Evolutionary conservation across 2,888 invertebrate species (phyloP), one percentile per base, ranked within the genome.

Genomic region (Branchellion lobata): DNA sequence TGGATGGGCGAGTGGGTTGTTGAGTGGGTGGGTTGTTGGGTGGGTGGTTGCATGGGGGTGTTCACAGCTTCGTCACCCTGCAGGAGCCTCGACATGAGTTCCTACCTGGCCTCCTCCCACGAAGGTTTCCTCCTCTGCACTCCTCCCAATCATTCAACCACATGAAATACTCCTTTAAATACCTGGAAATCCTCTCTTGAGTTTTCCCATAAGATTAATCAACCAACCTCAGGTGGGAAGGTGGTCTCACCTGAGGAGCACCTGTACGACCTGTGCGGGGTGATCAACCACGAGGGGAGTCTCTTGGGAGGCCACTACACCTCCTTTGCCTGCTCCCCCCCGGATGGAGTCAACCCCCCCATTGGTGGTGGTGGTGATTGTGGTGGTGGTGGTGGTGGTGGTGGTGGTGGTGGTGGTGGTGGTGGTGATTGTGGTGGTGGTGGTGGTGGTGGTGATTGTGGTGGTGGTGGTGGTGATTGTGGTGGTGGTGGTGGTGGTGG

Each of bases 271-370:
- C 85, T 90, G 80, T 89, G 88, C 82, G 89, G 88, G 14, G 89
- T 89, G 1, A 87, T 90, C 68, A 89, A 89, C 84, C 89, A 89
- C 83, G 86, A 87, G 80, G 89, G 87, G 69, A 88, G 86, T 74
- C 87, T 88, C 72, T 84, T 87, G 75, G 89, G 89, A 14, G 90
- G 90, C 21, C 90, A 90, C 83, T 90, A 90, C 84, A 88, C 89
- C 8, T 85, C 89, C 0, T 88, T 85, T 83, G 89, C 88, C 1
- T 84, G 88, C 24, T 86, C 88, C 72, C 85, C 87, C 24, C 86
- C 87, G 65, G 81, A 81, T 40, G 82, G 82, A n/a, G 85, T 86
- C 77, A 83, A 84, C 1, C 83, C 84, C n/a, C 84, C 84, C 61
- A 87, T 86, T 79, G 87, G 85, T 88, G 14, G 89, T n/a, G n/a